Evolutionary conservation across 1,140 invertebrate species (phyloP).

Genomic region (Chrysoperla carnea): DNA sequence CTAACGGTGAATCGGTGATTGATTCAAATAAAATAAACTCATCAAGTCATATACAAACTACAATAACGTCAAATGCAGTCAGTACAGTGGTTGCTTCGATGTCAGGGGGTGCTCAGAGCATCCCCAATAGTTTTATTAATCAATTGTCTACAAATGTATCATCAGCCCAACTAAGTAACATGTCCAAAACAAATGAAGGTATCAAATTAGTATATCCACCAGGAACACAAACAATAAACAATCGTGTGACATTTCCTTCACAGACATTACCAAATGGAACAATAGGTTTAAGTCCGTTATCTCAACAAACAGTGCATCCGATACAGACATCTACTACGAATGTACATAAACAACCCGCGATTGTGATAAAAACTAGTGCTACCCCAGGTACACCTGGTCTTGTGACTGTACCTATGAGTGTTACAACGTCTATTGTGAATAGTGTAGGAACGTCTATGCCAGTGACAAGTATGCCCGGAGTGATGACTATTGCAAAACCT

Average conservation of each 20-base stretch:
- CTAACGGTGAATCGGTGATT: conserved; percentile 31
- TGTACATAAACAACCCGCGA: conserved; percentile 37
- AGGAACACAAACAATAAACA: conserved; percentile 17
- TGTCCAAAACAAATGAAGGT: conserved; percentile 22
- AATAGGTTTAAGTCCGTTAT: conserved; percentile 25
- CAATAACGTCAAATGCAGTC: conserved; percentile 9
- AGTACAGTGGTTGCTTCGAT: conserved; percentile 8
- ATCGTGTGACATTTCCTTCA: conserved; percentile 27
- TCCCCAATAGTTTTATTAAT: conserved; percentile 9
- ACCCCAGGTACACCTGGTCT: conserved; percentile 36
- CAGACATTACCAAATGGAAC: conserved; percentile 39
- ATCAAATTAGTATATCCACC: conserved; percentile 32
- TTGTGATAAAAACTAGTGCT: conserved; percentile 47
- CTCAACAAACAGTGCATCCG: conserved; percentile 20
- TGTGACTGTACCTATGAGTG: conserved; percentile 50
- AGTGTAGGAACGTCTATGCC: conserved; percentile 8
- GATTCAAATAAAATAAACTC: conserved; percentile 15
- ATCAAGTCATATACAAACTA: background rate
- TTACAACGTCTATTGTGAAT: conserved; percentile 23
- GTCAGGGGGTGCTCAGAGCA: conserved; percentile 14
- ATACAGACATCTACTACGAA: conserved; percentile 23
- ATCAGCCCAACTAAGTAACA: conserved; percentile 16
- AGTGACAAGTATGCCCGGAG: conserved; percentile 24
- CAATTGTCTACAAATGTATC: conserved; percentile 10
- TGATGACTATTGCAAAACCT: conserved; percentile 30